These are phyloP conservation scores for Venturia canescens DNA, from an alignment of 1,140 invertebrate species.

Conservation along the genomic window DNA sequence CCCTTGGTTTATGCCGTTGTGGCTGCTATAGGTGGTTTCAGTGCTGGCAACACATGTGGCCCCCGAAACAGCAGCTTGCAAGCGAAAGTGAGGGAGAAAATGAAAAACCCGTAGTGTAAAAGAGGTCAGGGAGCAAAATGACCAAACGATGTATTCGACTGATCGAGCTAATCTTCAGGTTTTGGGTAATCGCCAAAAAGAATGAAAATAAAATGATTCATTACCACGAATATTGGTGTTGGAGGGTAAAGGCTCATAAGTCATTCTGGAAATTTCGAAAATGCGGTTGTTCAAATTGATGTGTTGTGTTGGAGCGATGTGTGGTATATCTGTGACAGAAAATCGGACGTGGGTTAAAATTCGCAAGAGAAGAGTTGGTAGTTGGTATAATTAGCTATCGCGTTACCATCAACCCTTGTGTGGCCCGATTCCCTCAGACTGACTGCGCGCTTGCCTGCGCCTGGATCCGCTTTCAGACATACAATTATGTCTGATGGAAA, in stretches of 20 bases:
- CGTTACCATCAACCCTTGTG: conserved; percentile 59
- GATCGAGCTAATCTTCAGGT: conserved; percentile 16
- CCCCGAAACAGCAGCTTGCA: conserved; percentile 45
- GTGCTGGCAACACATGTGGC: conserved; percentile 58
- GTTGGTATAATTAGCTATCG: conserved; percentile 64
- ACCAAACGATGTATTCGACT: conserved; percentile 67
- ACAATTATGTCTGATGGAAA: conserved; percentile 65
- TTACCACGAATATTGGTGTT: conserved; percentile 52
- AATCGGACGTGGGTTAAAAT: neutral
- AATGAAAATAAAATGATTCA: conserved; percentile 50
- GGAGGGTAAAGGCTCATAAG: conserved; percentile 50
- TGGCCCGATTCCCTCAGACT: conserved; percentile 43
- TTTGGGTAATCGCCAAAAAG: conserved; percentile 37
- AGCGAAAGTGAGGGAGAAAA: neutral
- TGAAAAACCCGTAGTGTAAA: conserved; percentile 30
- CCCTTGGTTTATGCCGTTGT: conserved; percentile 52
- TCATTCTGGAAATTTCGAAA: conserved; percentile 40
- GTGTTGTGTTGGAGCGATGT: neutral
- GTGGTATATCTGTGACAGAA: neutral
- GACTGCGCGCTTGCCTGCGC: conserved; percentile 48
- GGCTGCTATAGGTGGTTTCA: conserved; percentile 34
- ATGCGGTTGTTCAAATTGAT: neutral
- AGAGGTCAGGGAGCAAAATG: conserved; percentile 44
- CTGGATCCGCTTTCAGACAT: conserved; percentile 64
- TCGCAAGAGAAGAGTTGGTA: neutral